phyloP scores from a whole-genome alignment of 2,113 vertebrate genomes.

The Bos taurus region ARS-UCD2.0 NC_037346.1:25485001-25485500 shows the following conservation, averaged over 20 bases:
- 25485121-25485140: neutral
- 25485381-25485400: neutral
- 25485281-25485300: neutral
- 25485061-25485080: neutral
- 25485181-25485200: neutral
- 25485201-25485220: neutral
- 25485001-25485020: neutral
- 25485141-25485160: neutral
- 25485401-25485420: neutral
- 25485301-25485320: neutral
- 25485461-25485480: neutral
- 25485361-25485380: neutral
- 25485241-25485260: neutral
- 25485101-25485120: neutral
- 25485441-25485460: neutral
- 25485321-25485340: neutral
- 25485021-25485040: neutral
- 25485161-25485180: neutral
- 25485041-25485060: neutral
- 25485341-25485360: neutral
- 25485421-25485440: neutral
- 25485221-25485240: neutral
- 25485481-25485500: neutral
- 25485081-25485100: neutral
- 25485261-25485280: neutral